Conservation (phyloP, 2,888 invertebrate genomes). For the Andrena bicolor region DNA sequence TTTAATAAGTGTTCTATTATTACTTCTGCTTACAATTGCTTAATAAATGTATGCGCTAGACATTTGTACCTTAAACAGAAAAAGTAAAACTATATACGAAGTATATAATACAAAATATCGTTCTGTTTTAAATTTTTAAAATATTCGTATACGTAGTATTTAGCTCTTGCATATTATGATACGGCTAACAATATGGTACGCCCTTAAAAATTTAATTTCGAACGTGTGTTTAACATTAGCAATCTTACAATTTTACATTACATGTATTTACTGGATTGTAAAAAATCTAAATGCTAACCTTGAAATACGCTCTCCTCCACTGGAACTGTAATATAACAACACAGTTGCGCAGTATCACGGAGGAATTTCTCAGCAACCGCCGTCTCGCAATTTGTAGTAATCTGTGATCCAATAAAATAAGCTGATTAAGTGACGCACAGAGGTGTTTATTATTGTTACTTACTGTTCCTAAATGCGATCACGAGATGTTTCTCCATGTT, state of each 20-base stretch:
- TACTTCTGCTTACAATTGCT: too few relatives aligned
- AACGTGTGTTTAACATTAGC: not conserved
- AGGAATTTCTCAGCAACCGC: constrained; percentile 68
- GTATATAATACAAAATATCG: constrained; percentile 1
- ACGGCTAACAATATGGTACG: not conserved
- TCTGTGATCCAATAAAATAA: constrained; percentile 67
- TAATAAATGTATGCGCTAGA: not conserved
- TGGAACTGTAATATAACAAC: not conserved
- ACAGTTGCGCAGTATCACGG: not conserved
- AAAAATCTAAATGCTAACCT: constrained; percentile 41
- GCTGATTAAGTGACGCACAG: not conserved
- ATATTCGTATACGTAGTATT: not conserved
- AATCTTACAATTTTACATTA: not conserved
- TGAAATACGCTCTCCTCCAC: not conserved
- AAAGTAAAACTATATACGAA: too few relatives aligned
- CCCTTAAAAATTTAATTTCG: not conserved
- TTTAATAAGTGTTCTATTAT: too few relatives aligned
- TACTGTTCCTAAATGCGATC: constrained; percentile 75
- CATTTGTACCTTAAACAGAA: not conserved
- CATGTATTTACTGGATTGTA: not conserved
- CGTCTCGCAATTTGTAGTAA: constrained; percentile 81
- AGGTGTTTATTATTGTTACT: constrained; percentile 59
- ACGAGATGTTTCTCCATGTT: constrained; percentile 59
- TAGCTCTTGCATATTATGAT: not conserved
- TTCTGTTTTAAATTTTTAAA: not conserved